A percentile compares a stretch with the other conserved stretches of the same genome.
Conservation (phyloP, 1,140 invertebrate genomes). For the Diabrotica undecimpunctata region DNA sequence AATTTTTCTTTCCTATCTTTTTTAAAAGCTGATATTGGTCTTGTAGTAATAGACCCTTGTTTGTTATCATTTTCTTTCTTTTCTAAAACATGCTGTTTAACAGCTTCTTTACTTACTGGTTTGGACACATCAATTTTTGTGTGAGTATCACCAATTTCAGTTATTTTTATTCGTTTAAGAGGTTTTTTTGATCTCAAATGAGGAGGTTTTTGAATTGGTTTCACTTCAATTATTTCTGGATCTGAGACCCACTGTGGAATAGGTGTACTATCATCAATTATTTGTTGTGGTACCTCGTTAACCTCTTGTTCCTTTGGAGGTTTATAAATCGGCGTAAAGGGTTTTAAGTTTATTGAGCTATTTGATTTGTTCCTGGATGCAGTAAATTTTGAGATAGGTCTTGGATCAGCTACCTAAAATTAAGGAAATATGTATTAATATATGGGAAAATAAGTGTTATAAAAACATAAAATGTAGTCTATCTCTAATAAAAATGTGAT, state of each 20-base stretch:
- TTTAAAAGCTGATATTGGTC: conserved; percentile 20
- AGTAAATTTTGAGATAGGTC: conserved; percentile 41
- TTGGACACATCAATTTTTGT: conserved; percentile 1
- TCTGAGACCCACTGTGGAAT: conserved; percentile 21
- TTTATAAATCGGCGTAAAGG: conserved; percentile 8
- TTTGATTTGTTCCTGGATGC: conserved; percentile 32
- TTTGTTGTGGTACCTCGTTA: conserved; percentile 11
- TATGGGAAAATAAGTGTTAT: no score
- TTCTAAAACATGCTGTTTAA: conserved; percentile 28
- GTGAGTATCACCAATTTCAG: conserved; percentile 29
- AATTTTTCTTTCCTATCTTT: conserved; percentile 14
- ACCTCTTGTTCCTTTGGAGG: conserved; percentile 6
- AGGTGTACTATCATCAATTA: conserved; percentile 21
- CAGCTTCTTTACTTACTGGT: conserved; percentile 4
- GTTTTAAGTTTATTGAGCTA: conserved; percentile 8
- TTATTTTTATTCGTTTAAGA: conserved; percentile 36
- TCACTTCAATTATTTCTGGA: conserved; percentile 32
- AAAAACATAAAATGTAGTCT: not conserved
- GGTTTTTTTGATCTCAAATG: conserved; percentile 40
- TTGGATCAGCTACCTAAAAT: conserved; percentile 16
- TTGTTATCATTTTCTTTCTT: conserved; percentile 7
- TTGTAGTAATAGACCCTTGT: not conserved
- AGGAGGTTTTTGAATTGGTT: conserved; percentile 37
- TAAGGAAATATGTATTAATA: no score
- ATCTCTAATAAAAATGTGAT: conserved; percentile 10